Evolutionary conservation across 2,888 invertebrate genomes (phyloP).

Genomic region (Sinohyriopsis cumingii): DNA sequence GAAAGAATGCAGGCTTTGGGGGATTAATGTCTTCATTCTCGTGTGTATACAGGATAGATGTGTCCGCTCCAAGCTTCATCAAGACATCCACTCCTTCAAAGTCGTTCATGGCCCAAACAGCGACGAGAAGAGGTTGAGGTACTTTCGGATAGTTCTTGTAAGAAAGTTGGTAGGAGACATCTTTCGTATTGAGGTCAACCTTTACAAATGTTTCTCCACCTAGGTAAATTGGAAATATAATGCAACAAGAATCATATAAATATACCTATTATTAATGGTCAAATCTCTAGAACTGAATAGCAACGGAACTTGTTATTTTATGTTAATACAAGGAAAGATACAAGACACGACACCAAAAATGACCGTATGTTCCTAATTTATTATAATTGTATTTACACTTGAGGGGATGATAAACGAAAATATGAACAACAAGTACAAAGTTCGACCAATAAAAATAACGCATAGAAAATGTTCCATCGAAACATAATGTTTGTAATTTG

Average conservation of each 20-base stretch:
- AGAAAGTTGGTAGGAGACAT: conserved; percentile 53
- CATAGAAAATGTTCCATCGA: no score
- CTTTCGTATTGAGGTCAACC: conserved; percentile 54
- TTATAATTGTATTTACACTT: no score
- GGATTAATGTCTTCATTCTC: conserved; percentile 37
- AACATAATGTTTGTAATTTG: no score
- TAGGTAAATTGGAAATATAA: background rate
- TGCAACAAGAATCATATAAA: background rate
- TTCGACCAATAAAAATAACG: no score
- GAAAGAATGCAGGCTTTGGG: conserved; percentile 62
- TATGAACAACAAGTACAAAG: no score
- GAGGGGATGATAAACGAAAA: no score
- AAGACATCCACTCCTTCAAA: conserved; percentile 45
- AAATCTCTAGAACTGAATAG: no score
- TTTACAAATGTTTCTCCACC: conserved; percentile 16
- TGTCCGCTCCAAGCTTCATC: conserved; percentile 49
- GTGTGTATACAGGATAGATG: conserved; percentile 43
- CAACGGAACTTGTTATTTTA: no score
- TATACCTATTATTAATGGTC: no score
- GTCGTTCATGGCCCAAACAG: conserved; percentile 54
- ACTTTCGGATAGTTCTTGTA: conserved; percentile 43
- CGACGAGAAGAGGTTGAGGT: conserved; percentile 56
- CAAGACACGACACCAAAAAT: no score
- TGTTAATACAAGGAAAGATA: no score
- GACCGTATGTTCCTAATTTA: no score